Conservation (phyloP, 2,113 vertebrate genomes). For the Eurystomus gularis region DNA sequence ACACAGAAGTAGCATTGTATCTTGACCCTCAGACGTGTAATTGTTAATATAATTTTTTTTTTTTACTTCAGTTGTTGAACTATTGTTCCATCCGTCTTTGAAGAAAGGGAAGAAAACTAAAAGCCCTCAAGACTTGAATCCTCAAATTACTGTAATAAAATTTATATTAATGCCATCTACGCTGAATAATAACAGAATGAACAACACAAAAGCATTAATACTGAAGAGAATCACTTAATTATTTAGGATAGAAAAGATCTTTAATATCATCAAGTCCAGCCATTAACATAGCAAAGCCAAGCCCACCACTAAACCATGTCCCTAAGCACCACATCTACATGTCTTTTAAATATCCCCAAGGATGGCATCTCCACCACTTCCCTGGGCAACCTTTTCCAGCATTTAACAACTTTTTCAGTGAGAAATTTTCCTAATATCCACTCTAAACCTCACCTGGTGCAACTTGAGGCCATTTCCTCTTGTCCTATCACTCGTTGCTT, state of each 20-base stretch:
- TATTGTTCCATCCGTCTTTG: background rate
- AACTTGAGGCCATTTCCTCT: background rate
- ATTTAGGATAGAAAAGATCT: background rate
- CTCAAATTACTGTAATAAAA: background rate
- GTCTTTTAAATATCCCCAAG: background rate
- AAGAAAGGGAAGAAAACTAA: background rate
- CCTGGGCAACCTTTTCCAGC: background rate
- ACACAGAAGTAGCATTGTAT: background rate
- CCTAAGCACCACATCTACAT: background rate
- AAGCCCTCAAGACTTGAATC: background rate
- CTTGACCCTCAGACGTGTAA: background rate
- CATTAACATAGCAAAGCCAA: background rate
- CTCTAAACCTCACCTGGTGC: background rate
- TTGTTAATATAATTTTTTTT: background rate
- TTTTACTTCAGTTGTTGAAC: background rate
- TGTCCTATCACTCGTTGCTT: background rate
- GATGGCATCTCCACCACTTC: background rate
- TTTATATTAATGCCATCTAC: background rate
- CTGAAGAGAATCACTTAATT: background rate
- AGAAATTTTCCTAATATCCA: background rate
- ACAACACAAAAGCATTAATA: background rate
- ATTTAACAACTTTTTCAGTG: background rate
- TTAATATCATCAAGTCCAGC: background rate
- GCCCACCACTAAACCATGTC: background rate
- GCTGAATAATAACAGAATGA: background rate